Evolutionary conservation across 2,888 invertebrate species (phyloP).

Genomic region (Nematopogon swammerdamellus): DNA sequence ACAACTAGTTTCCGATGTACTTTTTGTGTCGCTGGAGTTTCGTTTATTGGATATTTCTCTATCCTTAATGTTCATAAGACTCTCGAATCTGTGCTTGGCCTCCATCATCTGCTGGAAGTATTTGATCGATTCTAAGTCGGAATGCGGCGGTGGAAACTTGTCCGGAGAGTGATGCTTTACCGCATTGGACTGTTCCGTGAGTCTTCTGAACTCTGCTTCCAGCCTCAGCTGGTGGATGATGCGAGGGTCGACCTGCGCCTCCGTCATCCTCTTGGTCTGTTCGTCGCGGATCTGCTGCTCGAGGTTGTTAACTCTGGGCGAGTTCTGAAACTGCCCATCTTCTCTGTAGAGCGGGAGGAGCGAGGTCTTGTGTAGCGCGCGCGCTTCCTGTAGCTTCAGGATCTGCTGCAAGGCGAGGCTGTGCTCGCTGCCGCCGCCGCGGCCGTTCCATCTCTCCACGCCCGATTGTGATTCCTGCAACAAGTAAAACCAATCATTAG

Average conservation of each 20-base stretch:
- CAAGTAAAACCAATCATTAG: conserved; percentile 25
- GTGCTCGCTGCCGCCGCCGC: conserved; percentile 85
- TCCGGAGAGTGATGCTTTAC: conserved; percentile 31
- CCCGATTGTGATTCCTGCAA: conserved; percentile 79
- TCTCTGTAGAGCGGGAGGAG: conserved; percentile 47
- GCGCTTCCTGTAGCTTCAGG: conserved; percentile 84
- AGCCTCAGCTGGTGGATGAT: conserved; percentile 48
- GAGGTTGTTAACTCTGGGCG: conserved; percentile 49
- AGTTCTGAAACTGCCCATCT: conserved; percentile 39
- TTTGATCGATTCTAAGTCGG: conserved; percentile 34
- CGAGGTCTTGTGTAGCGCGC: conserved; percentile 62
- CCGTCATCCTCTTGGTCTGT: conserved; percentile 19
- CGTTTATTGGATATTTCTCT: conserved; percentile 20
- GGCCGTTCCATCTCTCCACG: conserved; percentile 86
- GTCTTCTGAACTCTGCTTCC: conserved; percentile 53
- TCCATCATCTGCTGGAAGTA: conserved; percentile 48
- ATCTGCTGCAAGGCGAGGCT: conserved; percentile 90
- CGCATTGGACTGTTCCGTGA: conserved; percentile 56
- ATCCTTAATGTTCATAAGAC: conserved; percentile 39
- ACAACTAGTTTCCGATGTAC: background rate
- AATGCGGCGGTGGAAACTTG: conserved; percentile 19
- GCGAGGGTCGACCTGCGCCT: conserved; percentile 35
- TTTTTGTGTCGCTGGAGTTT: conserved; percentile 7
- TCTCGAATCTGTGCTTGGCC: conserved; percentile 39
- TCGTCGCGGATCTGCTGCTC: conserved; percentile 20